These are phyloP conservation scores for Pectinophora gossypiella DNA, from an alignment of 1,140 invertebrate species.

Conservation along the genomic window DNA sequence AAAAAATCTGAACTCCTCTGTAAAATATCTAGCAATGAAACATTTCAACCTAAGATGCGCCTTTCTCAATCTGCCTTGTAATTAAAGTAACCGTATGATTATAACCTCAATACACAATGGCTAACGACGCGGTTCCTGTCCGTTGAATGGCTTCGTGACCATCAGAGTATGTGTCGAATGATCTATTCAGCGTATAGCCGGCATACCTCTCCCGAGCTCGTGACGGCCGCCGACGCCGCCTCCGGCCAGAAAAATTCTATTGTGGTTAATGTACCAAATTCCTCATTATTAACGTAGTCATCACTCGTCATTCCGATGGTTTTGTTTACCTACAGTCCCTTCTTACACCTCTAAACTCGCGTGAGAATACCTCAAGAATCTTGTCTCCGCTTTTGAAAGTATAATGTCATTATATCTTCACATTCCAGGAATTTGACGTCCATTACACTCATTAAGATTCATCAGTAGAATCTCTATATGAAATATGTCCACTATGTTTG, in stretches of 20 bases:
- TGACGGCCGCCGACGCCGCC: conserved; percentile 57
- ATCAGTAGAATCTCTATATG: conserved; percentile 36
- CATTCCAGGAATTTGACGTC: conserved; percentile 51
- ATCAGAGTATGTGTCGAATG: conserved; percentile 39
- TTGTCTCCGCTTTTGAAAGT: conserved; percentile 36
- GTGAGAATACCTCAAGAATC: conserved; percentile 25
- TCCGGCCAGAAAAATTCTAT: conserved; percentile 68
- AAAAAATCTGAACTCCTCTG: no score
- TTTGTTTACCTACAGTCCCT: conserved; percentile 31
- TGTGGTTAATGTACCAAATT: conserved; percentile 70
- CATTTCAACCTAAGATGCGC: no score
- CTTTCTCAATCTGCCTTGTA: no score
- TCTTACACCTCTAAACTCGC: conserved; percentile 19
- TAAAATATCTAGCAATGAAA: no score
- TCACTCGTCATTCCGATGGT: conserved; percentile 27
- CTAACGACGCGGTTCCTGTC: conserved; percentile 8
- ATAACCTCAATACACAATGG: neutral
- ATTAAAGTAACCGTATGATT: neutral
- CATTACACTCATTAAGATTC: conserved; percentile 52
- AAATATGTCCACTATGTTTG: conserved; percentile 35
- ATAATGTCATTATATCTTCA: conserved; percentile 36
- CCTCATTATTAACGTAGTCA: conserved; percentile 56
- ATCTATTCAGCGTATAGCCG: conserved; percentile 30
- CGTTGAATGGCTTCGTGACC: conserved; percentile 42
- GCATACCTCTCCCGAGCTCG: conserved; percentile 36